phyloP scores from a whole-genome alignment of 2,797 vertebrate species.

The Odontamblyopus lacepedii region DNA sequence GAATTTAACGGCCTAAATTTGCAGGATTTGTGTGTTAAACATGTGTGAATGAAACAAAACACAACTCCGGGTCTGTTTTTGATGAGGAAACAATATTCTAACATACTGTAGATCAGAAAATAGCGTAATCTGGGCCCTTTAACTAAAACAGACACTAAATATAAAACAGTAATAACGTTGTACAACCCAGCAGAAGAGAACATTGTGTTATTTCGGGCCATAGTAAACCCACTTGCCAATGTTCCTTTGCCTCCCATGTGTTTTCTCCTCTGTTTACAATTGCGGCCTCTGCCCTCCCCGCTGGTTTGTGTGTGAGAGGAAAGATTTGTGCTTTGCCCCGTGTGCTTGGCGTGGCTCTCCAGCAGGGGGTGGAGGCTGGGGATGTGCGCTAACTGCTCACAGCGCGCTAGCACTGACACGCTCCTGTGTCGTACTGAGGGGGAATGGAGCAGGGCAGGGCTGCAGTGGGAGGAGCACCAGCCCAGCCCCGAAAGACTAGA shows the following conservation, averaged over 20 bases:
- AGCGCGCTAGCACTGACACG: constrained; percentile 13
- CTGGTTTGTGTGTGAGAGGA: constrained; percentile 15
- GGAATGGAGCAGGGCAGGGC: constrained; percentile 64
- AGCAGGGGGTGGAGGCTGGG: constrained; percentile 43
- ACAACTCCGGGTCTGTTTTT: no score
- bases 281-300: not conserved
- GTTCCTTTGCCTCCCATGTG: not conserved
- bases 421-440: constrained; percentile 14
- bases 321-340: constrained; percentile 11
- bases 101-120: no score
- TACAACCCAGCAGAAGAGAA: not conserved
- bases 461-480: constrained; percentile 54
- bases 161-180: not conserved
- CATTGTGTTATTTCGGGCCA: not conserved
- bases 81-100: no score
- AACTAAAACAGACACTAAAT: not conserved
- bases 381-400: not conserved
- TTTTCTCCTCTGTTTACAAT: constrained; percentile 6
- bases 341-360: constrained; percentile 36
- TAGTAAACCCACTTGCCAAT: not conserved
- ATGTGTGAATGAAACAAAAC: no score
- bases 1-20: no score
- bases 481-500: constrained; percentile 66
- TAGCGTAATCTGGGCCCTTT: not conserved
- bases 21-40: no score